phyloP scores from a whole-genome alignment of 2,797 vertebrate species.

The Sebastolobus alascanus region DNA sequence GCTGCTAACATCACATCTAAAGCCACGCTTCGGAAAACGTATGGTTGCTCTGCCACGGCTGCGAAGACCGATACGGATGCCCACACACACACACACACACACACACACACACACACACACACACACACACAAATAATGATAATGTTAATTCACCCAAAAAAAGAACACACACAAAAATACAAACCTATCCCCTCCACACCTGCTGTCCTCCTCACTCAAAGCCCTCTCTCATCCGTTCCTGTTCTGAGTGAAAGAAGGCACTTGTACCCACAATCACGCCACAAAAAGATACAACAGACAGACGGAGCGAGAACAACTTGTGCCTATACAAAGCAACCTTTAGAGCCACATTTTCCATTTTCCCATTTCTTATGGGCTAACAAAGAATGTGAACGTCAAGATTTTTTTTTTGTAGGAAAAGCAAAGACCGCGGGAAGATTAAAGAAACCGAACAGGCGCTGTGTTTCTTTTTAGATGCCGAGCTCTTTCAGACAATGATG shows the following conservation, averaged over 20 bases:
- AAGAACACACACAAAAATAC: conserved; percentile 11
- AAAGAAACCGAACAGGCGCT: conserved; percentile 59
- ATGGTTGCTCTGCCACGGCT: conserved; percentile 34
- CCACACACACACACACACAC: conserved; percentile 1
- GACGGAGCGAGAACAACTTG: conserved; percentile 42
- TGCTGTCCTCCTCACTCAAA: conserved; percentile 38
- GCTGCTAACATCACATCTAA: conserved; percentile 58
- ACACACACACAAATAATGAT: not conserved
- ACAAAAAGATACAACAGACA: conserved; percentile 44
- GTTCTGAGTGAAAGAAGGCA: conserved; percentile 53
- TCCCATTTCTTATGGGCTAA: conserved; percentile 36
- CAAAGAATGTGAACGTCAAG: conserved; percentile 46
- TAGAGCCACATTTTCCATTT: conserved; percentile 46
- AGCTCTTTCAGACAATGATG: conserved; percentile 81
- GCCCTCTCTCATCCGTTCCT: conserved; percentile 38
- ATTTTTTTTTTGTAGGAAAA: conserved; percentile 56
- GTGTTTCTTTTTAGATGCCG: conserved; percentile 70
- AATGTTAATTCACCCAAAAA: conserved; percentile 33
- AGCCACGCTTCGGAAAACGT: conserved; percentile 52
- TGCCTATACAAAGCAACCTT: conserved; percentile 51
- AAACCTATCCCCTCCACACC: conserved; percentile 45
- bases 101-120: conserved; percentile 10
- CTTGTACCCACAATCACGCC: conserved; percentile 52
- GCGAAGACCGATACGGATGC: conserved; percentile 24
- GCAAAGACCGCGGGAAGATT: conserved; percentile 63